Evolutionary conservation across 23 tunicate species (phyloP).

Genomic region (Pegea sp.): DNA sequence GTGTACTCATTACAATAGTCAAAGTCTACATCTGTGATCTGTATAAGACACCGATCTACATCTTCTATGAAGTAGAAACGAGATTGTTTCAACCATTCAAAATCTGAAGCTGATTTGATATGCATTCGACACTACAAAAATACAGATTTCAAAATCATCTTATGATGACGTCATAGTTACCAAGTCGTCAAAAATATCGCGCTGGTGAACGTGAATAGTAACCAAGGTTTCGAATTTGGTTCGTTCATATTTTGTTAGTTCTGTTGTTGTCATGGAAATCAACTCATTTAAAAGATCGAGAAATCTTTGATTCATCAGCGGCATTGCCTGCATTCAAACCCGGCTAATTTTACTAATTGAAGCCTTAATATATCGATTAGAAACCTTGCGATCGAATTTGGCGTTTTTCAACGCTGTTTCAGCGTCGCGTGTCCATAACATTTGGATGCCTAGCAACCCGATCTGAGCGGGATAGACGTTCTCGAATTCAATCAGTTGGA

Average conservation of each 20-base stretch:
- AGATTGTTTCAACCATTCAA: conserved; percentile 98
- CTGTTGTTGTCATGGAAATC: conserved; percentile 79
- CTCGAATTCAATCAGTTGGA: conserved; percentile 81
- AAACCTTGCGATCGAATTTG: conserved; percentile 75
- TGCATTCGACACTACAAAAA: conserved; percentile 55
- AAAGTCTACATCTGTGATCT: conserved; percentile 93
- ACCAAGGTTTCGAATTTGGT: conserved; percentile 96
- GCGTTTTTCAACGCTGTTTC: conserved; percentile 41
- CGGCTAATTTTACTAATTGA: not conserved
- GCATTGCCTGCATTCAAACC: conserved; percentile 45
- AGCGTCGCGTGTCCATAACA: conserved; percentile 96
- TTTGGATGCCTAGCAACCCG: conserved; percentile 93
- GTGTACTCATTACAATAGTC: conserved; percentile 98
- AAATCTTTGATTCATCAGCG: conserved; percentile 58
- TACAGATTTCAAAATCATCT: not conserved
- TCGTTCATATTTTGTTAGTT: conserved; percentile 86
- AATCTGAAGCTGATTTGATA: conserved; percentile 80
- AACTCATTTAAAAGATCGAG: conserved; percentile 78
- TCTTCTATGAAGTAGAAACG: conserved; percentile 98
- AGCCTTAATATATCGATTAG: not conserved
- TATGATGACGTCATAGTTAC: conserved; percentile 9
- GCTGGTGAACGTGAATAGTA: conserved; percentile 97
- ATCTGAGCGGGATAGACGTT: conserved; percentile 87
- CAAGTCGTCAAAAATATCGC: conserved; percentile 97
- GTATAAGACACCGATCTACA: conserved; percentile 77